phyloP scores from a whole-genome alignment of 2,797 vertebrate species.

The Eptatretus atami region DNA sequence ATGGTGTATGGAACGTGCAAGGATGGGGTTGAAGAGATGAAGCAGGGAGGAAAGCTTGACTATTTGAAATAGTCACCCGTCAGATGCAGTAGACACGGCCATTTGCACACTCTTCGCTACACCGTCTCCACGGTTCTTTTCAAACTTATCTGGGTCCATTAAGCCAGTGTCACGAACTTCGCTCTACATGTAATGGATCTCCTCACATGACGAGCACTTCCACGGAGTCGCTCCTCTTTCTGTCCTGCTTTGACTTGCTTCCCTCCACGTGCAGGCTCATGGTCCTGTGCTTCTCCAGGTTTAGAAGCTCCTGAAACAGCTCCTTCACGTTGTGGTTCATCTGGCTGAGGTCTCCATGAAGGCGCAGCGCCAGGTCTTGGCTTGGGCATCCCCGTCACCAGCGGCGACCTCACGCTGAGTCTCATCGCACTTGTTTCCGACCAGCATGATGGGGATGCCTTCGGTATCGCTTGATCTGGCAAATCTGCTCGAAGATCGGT shows the following conservation, averaged over 20 bases:
- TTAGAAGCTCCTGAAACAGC: constrained; percentile 89
- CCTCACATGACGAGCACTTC: constrained; percentile 67
- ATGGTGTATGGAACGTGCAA: too few species aligned
- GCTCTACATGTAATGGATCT: background rate
- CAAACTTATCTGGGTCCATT: too few species aligned
- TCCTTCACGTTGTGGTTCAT: constrained; percentile 83
- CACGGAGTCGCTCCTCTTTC: constrained; percentile 75
- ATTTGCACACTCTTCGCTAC: too few species aligned
- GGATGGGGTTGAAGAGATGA: background rate
- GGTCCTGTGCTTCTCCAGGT: constrained; percentile 64
- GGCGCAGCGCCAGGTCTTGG: constrained; percentile 70
- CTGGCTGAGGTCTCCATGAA: constrained; percentile 96
- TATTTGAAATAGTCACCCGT: background rate
- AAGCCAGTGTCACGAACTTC: background rate
- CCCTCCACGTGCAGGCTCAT: constrained; percentile 76
- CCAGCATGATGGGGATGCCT: constrained; percentile 65
- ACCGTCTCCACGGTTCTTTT: too few species aligned
- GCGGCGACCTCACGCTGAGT: constrained; percentile 64
- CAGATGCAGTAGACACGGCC: background rate
- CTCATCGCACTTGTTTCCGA: constrained; percentile 87
- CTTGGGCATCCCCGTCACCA: constrained; percentile 51
- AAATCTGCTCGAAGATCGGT: constrained; percentile 64
- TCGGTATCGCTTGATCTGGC: constrained; percentile 77
- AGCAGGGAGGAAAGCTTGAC: background rate
- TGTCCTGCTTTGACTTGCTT: constrained; percentile 44